Base-by-base conservation (phyloP, 2,113 vertebrate genomes). In the Dipodomys spectabilis region DNA sequence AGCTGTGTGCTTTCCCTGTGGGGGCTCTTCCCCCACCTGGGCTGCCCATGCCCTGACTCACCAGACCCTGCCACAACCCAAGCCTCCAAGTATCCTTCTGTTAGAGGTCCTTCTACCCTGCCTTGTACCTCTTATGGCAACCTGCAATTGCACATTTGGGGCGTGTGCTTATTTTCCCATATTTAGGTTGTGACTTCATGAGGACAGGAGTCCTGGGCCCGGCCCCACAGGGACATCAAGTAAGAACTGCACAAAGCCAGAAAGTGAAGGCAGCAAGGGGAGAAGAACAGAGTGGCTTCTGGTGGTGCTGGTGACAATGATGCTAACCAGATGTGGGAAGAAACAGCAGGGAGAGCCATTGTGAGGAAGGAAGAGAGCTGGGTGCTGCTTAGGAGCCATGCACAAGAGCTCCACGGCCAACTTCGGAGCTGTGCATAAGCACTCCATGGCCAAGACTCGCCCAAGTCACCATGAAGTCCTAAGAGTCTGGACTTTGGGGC, bases 221-320 rank as follows among this genome's bases (percentile, higher is more conserved):
- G n/a, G 60, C 32, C 20, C 9, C 32, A 45, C 5, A 3, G 6
- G 9, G 19, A 22, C 20, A 4, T 6, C 16, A 4, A 62, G 60
- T 62, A 16, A 62, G 16, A 16, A 62, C 60, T 62, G 60, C 16
- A 19, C 20, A 62, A 18, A 22, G 0, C 22, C 0, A 0, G 10
- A 62, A 10, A 1, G 4, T 2, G 45, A 28, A 0, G 0, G 69
- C 30, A 30, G 44, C 0, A 3, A 7, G 23, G 5, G 1, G 15
- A 35, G 32, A 15, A 15, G 1, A 2, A 0, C 13, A 0, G n/a
- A 35, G 6, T 7, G 62, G 65, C 2, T 2, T 62, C 49, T 12
- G 5, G 2, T 9, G 53, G 35, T 3, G 39, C 45, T 3, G 19
- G 64, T 1, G 4, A 6, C 20, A 1, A 20, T 3, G 64, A 12